These are phyloP conservation scores for Anabacerthia variegaticeps DNA, from an alignment of 2,797 vertebrate species.

Conservation along the genomic window DNA sequence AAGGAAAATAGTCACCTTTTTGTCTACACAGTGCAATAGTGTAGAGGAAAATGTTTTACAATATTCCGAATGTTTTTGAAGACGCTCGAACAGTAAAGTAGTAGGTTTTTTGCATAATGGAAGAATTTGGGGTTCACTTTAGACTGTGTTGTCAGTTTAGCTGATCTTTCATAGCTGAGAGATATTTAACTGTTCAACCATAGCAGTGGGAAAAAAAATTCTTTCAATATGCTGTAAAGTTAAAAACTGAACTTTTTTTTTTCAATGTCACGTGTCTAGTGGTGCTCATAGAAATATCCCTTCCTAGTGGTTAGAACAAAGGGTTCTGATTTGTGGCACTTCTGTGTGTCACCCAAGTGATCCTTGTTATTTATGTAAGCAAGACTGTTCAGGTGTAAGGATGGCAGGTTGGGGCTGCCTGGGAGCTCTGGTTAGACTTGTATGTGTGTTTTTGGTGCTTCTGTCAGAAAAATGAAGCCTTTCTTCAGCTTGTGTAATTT, in stretches of 20 bases:
- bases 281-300: neutral
- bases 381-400: neutral
- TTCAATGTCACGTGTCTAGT: neutral
- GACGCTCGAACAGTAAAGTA: neutral
- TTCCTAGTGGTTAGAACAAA: neutral
- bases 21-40: neutral
- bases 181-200: neutral
- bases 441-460: neutral
- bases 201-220: neutral
- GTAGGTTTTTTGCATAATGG: neutral
- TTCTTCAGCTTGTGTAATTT: neutral
- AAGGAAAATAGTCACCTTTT: neutral
- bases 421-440: neutral
- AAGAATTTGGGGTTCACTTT: neutral
- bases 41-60: neutral
- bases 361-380: neutral
- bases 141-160: neutral
- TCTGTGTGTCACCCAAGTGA: rapidly evolving
- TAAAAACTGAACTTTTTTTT: neutral
- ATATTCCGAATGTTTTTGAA: neutral
- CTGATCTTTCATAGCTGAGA: neutral
- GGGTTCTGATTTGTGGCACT: neutral
- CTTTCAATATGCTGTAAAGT: neutral
- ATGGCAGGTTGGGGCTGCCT: neutral
- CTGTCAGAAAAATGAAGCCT: neutral